phyloP scores from a whole-genome alignment of 2,888 invertebrate species.

The Lasioglossum marginatum region DNA sequence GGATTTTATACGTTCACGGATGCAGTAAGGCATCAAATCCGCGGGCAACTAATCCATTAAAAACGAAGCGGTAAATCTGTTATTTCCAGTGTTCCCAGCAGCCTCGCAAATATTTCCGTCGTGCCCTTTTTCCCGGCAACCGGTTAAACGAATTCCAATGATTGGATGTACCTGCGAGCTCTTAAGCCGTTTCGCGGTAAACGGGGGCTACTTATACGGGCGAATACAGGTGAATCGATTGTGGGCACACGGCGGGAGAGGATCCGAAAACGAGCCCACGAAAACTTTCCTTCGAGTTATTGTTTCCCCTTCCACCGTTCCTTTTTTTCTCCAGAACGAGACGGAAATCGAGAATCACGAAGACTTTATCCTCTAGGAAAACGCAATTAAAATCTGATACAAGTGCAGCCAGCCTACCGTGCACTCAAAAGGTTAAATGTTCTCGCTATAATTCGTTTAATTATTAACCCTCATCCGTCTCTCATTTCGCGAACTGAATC shows the following conservation, averaged over 20 bases:
- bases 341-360: too few relatives aligned
- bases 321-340: too few relatives aligned
- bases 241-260: background rate
- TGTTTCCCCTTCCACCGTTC: background rate
- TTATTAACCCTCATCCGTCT: too few relatives aligned
- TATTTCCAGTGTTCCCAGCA: background rate
- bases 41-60: background rate
- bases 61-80: background rate
- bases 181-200: slow-evolving; percentile 21
- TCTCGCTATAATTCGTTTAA: too few relatives aligned
- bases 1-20: background rate
- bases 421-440: too few relatives aligned
- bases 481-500: too few relatives aligned
- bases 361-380: too few relatives aligned
- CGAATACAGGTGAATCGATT: slow-evolving; percentile 15
- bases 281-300: background rate
- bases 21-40: background rate
- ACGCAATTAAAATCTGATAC: too few relatives aligned
- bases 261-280: slow-evolving; percentile 16
- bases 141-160: slow-evolving; percentile 33
- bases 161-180: slow-evolving; percentile 21
- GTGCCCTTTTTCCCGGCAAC: slow-evolving; percentile 8
- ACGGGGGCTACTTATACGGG: slow-evolving; percentile 1
- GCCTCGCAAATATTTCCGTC: background rate
- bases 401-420: too few relatives aligned